Conservation (phyloP, 2,888 invertebrate species). For the Euspilapteryx auroguttella region DNA sequence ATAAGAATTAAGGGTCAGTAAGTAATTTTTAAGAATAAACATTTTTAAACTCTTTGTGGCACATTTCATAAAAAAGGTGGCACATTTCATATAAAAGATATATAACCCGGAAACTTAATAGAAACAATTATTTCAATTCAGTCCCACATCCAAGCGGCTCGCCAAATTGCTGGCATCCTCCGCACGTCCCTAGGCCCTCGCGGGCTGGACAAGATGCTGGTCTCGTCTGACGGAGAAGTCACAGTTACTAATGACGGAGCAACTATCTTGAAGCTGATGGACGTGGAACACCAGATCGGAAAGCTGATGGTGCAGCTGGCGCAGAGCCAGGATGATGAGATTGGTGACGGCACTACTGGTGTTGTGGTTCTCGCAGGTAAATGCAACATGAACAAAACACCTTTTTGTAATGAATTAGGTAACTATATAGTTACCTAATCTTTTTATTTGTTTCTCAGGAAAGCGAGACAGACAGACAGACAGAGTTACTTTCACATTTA, state of each 20-base stretch:
- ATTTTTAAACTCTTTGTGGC: too few relatives aligned
- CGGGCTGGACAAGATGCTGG: conserved; percentile 97
- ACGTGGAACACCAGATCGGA: conserved; percentile 97
- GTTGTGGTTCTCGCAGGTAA: conserved; percentile 80
- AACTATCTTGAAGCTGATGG: conserved; percentile 99
- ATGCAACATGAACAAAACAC: conserved; percentile 6
- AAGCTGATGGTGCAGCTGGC: conserved; percentile 97
- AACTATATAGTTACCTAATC: neutral
- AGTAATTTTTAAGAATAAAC: too few relatives aligned
- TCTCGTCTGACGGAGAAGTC: conserved; percentile 95
- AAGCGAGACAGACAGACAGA: too few relatives aligned
- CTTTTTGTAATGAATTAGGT: neutral
- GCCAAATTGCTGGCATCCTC: conserved; percentile 86
- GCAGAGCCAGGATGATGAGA: conserved; percentile 99
- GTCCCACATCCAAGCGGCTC: conserved; percentile 98
- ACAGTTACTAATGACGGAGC: conserved; percentile 99
- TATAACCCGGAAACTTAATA: neutral
- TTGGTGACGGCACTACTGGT: conserved; percentile 99
- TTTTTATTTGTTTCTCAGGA: too few relatives aligned
- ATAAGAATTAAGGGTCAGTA: too few relatives aligned
- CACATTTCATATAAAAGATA: neutral
- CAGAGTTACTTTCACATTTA: too few relatives aligned
- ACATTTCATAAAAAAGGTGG: neutral
- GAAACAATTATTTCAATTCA: too few relatives aligned
- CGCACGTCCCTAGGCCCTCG: conserved; percentile 95